Conservation (phyloP, 2,797 vertebrate genomes). For the Lagorchestes hirsutus region DNA sequence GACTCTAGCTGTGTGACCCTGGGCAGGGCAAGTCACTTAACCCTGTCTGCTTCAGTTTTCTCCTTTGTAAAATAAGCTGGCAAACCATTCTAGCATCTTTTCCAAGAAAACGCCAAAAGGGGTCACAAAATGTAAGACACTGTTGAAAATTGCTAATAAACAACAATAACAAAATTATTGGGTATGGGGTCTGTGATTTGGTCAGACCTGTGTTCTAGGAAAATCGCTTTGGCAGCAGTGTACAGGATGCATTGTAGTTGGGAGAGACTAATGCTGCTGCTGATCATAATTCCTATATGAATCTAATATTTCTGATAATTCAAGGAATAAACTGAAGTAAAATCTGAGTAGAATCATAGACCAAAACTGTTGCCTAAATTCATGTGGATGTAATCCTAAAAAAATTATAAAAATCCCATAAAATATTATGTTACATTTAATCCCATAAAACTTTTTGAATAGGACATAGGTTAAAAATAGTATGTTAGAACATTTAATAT, state of each 20-base stretch:
- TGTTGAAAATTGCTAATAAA: neutral
- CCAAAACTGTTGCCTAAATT: neutral
- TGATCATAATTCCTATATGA: neutral
- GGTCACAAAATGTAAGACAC: neutral
- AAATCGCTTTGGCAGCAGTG: neutral
- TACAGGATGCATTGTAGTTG: neutral
- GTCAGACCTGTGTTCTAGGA: neutral
- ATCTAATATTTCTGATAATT: neutral
- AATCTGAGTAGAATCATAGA: neutral
- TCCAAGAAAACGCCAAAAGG: neutral
- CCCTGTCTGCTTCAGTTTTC: neutral
- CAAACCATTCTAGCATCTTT: neutral
- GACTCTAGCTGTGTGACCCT: neutral
- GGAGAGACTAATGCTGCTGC: neutral
- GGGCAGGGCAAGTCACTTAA: neutral
- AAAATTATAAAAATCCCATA: neutral
- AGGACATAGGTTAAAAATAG: neutral
- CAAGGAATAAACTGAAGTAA: neutral
- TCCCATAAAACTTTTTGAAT: neutral
- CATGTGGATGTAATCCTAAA: neutral
- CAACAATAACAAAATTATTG: neutral
- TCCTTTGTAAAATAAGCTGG: neutral
- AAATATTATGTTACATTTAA: neutral
- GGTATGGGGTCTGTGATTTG: neutral
- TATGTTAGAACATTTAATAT: neutral